Percentiles rank a stretch among this genome's conserved stretches.
Evolutionary conservation across 1,140 invertebrate genomes (phyloP).

Genomic region (Pachypeltis micranthus): DNA sequence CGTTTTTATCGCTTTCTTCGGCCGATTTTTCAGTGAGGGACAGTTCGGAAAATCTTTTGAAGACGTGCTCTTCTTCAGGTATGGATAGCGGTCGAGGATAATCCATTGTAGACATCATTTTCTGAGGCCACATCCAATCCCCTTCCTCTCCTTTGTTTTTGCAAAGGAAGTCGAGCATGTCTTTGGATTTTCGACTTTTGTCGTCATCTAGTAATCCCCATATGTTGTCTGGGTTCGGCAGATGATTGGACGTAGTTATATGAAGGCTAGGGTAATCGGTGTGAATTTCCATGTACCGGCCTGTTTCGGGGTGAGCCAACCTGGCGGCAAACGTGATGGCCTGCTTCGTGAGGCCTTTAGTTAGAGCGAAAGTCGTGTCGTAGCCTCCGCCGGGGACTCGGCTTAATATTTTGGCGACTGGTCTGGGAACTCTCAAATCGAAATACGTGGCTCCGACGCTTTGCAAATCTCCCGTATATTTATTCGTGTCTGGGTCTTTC

Average conservation of each 20-base stretch:
- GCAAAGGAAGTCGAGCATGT: background rate
- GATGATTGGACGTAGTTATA: conserved; percentile 47
- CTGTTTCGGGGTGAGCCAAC: conserved; percentile 52
- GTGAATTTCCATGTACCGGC: conserved; percentile 51
- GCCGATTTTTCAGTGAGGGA: background rate
- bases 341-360: conserved; percentile 25
- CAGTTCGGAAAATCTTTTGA: background rate
- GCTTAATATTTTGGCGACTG: conserved; percentile 40
- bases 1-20: background rate
- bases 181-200: background rate
- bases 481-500: conserved; percentile 6
- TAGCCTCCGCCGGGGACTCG: conserved; percentile 43
- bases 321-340: conserved; percentile 33
- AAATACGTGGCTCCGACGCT: conserved; percentile 49
- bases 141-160: background rate
- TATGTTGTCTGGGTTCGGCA: conserved; percentile 29
- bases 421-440: conserved; percentile 50
- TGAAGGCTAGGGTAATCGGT: conserved; percentile 49
- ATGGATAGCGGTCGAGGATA: conserved; percentile 8
- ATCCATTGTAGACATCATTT: background rate
- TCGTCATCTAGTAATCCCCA: conserved; percentile 19
- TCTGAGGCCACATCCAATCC: conserved; percentile 7
- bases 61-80: conserved; percentile 12
- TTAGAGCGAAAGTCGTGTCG: conserved; percentile 56
- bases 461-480: conserved; percentile 36